These are phyloP conservation scores for Hippopotamyrus pictus DNA, from an alignment of 2,797 vertebrate genomes.

Conservation along the genomic window DNA sequence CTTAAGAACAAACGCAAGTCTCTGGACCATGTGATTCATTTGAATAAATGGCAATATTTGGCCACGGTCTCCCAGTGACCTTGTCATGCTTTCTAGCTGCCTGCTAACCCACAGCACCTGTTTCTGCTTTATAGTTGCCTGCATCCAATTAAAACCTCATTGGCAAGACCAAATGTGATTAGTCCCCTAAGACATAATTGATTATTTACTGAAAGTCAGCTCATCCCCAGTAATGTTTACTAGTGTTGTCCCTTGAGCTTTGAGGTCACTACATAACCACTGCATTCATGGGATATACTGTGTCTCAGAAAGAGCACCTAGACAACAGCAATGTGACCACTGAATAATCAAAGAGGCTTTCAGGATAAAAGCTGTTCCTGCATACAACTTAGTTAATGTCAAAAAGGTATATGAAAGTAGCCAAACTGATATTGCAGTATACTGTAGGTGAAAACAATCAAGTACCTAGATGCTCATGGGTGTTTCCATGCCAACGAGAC, in stretches of 20 bases:
- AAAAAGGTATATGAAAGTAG: background rate
- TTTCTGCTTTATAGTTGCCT: conserved; percentile 26
- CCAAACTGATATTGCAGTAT: background rate
- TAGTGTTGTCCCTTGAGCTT: background rate
- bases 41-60: conserved; percentile 23
- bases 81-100: conserved; percentile 14
- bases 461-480: background rate
- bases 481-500: background rate
- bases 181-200: conserved; percentile 34
- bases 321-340: background rate
- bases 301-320: background rate
- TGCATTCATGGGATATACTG: background rate
- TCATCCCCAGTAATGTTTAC: conserved; percentile 13
- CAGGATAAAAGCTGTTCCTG: background rate
- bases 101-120: conserved; percentile 24
- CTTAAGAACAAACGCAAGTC: conserved; percentile 14
- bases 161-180: conserved; percentile 36
- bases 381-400: background rate
- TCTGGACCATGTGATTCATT: conserved; percentile 12
- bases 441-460: background rate
- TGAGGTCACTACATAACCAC: background rate
- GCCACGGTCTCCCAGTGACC: conserved; percentile 29
- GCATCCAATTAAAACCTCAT: conserved; percentile 29
- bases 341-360: background rate
- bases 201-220: conserved; percentile 34